These are phyloP conservation scores for Lepidocyrtinus sp. DNA, from an alignment of 2,888 invertebrate genomes.

Conservation along the genomic window DNA sequence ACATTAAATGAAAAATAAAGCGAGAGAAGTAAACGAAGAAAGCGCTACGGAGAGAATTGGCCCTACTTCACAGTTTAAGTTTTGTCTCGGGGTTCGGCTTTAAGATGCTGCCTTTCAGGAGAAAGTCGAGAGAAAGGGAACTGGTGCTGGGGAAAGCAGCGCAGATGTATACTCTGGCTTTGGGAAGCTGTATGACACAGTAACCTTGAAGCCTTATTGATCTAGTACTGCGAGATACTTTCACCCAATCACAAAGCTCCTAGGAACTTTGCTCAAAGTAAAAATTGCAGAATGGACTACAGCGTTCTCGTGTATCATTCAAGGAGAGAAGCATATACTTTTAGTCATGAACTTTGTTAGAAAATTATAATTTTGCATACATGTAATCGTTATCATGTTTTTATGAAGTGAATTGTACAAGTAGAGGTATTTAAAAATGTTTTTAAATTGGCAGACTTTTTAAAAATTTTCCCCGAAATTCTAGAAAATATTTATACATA, in stretches of 20 bases:
- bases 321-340: background rate
- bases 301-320: background rate
- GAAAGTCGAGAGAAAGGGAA: constrained; percentile 35
- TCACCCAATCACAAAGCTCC: constrained; percentile 36
- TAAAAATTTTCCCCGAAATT: background rate
- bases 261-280: background rate
- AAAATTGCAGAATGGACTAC: background rate
- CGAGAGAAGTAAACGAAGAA: background rate
- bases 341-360: background rate
- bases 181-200: constrained; percentile 64
- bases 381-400: background rate
- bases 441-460: background rate
- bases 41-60: background rate
- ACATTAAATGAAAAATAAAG: background rate
- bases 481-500: background rate
- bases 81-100: constrained; percentile 15
- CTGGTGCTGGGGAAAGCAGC: constrained; percentile 53
- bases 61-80: background rate
- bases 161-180: constrained; percentile 47
- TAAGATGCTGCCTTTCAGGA: constrained; percentile 28
- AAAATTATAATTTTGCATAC: background rate
- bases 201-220: constrained; percentile 68
- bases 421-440: background rate
- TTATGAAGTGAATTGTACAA: background rate
- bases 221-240: constrained; percentile 34